A percentile compares a stretch with the other conserved stretches of the same genome.
Conservation (phyloP, 2,797 vertebrate species). For the Silurus lanzhouensis region DNA sequence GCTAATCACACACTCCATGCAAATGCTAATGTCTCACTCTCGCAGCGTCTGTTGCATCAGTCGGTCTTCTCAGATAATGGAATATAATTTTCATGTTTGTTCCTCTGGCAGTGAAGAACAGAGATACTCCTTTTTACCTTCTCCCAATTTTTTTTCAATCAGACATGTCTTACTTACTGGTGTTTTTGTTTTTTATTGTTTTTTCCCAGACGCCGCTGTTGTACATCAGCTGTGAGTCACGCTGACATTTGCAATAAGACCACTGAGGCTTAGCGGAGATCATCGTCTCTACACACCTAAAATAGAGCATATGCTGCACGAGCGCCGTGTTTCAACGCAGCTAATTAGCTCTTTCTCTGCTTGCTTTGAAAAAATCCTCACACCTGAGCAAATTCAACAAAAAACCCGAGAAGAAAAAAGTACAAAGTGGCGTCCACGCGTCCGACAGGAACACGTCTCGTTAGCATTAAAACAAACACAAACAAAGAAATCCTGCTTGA, state of each 20-base stretch:
- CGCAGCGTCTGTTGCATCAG: not conserved
- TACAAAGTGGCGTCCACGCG: not conserved
- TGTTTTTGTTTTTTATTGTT: not conserved
- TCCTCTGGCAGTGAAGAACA: not conserved
- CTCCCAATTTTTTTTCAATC: constrained; percentile 48
- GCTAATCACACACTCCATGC: too few species aligned
- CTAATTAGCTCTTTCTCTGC: constrained; percentile 22
- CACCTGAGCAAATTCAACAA: not conserved
- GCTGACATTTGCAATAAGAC: constrained; percentile 53
- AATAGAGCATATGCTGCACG: constrained; percentile 21
- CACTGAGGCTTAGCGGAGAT: constrained; percentile 47
- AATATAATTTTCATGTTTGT: not conserved
- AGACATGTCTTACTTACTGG: constrained; percentile 11
- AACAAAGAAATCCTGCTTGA: too few species aligned
- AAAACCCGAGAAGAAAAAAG: not conserved
- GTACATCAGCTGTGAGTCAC: constrained; percentile 25
- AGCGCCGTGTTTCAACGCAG: not conserved
- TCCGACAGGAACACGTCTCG: not conserved
- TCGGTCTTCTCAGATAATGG: not conserved
- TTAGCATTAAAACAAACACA: not conserved
- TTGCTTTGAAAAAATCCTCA: constrained; percentile 16
- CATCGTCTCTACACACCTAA: constrained; percentile 39
- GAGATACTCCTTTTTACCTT: not conserved
- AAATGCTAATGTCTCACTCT: too few species aligned
- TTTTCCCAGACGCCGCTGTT: not conserved